Conservation (phyloP, 2,113 vertebrate genomes). For the Oreocharis arfaki region DNA sequence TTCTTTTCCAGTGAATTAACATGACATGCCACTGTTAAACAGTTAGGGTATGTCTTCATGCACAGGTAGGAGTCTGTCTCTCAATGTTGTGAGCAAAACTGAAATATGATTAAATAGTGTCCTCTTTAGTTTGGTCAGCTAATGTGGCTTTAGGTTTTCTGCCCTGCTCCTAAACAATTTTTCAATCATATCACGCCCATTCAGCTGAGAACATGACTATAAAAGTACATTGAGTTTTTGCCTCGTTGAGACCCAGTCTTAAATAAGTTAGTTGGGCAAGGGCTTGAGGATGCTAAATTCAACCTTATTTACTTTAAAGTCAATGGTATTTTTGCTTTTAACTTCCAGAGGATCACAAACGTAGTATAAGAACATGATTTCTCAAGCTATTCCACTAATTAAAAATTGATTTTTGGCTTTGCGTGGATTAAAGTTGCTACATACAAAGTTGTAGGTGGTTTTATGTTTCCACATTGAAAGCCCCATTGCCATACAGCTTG, state of each 20-base stretch:
- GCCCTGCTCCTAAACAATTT: neutral
- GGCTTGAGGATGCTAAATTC: neutral
- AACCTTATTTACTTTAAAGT: neutral
- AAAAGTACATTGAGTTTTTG: neutral
- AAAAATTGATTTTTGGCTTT: constrained; percentile 62
- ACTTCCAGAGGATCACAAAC: neutral
- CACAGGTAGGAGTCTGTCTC: neutral
- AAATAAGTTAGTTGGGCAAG: neutral
- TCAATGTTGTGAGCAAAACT: neutral
- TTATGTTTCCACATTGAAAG: neutral
- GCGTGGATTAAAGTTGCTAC: neutral
- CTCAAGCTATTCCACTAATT: constrained; percentile 45
- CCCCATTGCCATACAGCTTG: neutral
- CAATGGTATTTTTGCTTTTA: neutral
- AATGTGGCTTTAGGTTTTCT: neutral
- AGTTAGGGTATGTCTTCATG: neutral
- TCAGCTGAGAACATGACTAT: neutral
- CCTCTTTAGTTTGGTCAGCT: neutral
- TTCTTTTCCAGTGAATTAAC: neutral
- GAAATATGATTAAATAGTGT: neutral
- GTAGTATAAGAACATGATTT: neutral
- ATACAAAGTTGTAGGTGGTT: neutral
- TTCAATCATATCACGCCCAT: neutral
- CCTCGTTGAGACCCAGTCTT: neutral
- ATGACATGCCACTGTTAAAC: neutral